These are phyloP conservation scores for Eulemur coronatus DNA, from an alignment of 2,797 vertebrate genomes.

Conservation along the genomic window DNA sequence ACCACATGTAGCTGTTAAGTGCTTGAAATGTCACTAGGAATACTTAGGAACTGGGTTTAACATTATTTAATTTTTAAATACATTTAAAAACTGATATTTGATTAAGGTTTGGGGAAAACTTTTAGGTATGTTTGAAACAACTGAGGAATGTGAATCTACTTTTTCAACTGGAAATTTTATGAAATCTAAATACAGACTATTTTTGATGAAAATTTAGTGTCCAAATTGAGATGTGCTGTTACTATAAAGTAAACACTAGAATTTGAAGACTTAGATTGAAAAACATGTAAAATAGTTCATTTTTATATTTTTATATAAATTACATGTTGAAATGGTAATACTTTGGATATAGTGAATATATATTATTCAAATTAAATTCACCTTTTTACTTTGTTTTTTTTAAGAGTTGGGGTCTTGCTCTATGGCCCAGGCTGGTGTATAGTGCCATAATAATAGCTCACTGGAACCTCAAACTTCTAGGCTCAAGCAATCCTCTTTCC, in stretches of 20 bases:
- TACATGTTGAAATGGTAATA: background rate
- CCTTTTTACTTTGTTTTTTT: background rate
- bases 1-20: background rate
- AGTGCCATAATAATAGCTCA: background rate
- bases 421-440: background rate
- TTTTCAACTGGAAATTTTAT: constrained; percentile 3
- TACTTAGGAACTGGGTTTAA: background rate
- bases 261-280: background rate
- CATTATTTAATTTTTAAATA: background rate
- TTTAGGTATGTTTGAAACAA: background rate
- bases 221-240: background rate
- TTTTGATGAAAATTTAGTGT: constrained; percentile 8
- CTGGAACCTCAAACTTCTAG: background rate
- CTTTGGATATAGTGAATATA: background rate
- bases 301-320: background rate
- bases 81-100: background rate
- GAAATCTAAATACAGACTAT: background rate
- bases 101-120: background rate
- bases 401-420: background rate
- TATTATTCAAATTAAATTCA: background rate
- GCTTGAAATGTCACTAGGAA: background rate
- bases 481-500: background rate
- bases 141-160: background rate
- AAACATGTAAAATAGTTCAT: background rate
- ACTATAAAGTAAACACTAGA: background rate